Percentiles rank a stretch among this genome's conserved stretches.
phyloP scores from a whole-genome alignment of 2,888 invertebrate species.

The Dasysyrphus tricinctus region DNA sequence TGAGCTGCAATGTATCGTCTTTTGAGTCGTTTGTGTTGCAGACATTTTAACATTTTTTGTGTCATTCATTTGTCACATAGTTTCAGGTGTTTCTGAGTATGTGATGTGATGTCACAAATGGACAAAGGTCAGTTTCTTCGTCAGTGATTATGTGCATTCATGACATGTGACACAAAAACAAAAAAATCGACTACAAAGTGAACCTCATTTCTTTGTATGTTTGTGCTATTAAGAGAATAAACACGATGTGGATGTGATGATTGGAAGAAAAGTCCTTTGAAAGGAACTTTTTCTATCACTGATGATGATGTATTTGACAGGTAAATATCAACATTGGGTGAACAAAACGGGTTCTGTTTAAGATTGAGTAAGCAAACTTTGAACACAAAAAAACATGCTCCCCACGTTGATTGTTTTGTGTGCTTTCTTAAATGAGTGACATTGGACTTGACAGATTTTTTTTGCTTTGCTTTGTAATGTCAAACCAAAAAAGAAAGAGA shows the following conservation, averaged over 20 bases:
- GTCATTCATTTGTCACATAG: slow-evolving; percentile 45
- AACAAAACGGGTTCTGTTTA: neutral
- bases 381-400: neutral
- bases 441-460: slow-evolving; percentile 49
- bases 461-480: slow-evolving; percentile 10
- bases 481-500: neutral
- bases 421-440: slow-evolving; percentile 38
- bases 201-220: neutral
- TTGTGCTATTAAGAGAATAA: slow-evolving; percentile 16
- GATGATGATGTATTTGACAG: slow-evolving; percentile 53
- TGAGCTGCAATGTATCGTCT: slow-evolving; percentile 7
- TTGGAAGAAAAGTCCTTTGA: slow-evolving; percentile 27
- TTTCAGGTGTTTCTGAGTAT: slow-evolving; percentile 23
- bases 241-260: slow-evolving; percentile 6
- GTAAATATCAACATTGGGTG: slow-evolving; percentile 44
- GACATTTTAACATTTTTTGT: slow-evolving; percentile 26
- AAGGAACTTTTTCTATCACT: slow-evolving; percentile 35
- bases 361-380: slow-evolving; percentile 8
- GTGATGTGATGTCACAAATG: slow-evolving; percentile 9
- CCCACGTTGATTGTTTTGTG: neutral
- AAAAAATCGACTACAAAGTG: slow-evolving; percentile 7
- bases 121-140: slow-evolving; percentile 24
- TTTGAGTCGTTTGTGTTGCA: slow-evolving; percentile 40
- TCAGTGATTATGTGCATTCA: neutral
- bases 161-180: neutral